These are phyloP conservation scores for Phalacrocorax pelagicus DNA, from an alignment of 2,113 vertebrate genomes.

Conservation along the genomic window DNA sequence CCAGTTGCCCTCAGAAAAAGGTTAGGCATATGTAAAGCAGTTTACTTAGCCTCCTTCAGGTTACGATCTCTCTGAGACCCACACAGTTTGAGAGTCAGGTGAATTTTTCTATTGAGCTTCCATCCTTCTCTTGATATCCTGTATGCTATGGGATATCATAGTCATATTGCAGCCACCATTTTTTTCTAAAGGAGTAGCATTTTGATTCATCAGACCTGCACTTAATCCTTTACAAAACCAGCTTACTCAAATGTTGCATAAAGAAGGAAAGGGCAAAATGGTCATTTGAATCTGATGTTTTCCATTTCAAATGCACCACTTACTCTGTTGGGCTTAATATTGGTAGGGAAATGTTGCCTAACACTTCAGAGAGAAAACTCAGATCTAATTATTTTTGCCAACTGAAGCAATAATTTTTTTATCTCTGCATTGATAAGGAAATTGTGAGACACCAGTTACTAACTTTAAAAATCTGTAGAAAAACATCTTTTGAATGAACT, in stretches of 20 bases:
- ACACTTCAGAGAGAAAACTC: background rate
- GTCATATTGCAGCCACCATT: background rate
- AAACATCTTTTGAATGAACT: background rate
- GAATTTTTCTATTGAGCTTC: background rate
- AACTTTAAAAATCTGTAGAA: conserved; percentile 24
- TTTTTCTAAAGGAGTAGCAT: background rate
- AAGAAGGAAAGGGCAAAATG: background rate
- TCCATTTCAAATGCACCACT: background rate
- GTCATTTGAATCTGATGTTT: background rate
- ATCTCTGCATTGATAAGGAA: background rate
- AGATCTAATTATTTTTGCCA: conserved; percentile 9
- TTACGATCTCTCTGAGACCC: background rate
- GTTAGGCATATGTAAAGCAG: background rate
- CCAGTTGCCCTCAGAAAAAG: background rate
- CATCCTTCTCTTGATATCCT: background rate
- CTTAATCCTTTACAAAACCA: background rate
- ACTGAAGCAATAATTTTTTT: background rate
- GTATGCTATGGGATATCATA: no score
- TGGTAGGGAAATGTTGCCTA: background rate
- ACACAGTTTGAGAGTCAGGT: no score
- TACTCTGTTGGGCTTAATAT: background rate
- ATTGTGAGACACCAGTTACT: background rate
- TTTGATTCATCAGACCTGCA: background rate
- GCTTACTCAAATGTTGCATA: rapidly evolving
- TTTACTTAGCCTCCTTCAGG: background rate